Percentiles rank a stretch among this genome's conserved stretches.
Conservation (phyloP, 2,888 invertebrate genomes). For the Agrochola lychnidis region DNA sequence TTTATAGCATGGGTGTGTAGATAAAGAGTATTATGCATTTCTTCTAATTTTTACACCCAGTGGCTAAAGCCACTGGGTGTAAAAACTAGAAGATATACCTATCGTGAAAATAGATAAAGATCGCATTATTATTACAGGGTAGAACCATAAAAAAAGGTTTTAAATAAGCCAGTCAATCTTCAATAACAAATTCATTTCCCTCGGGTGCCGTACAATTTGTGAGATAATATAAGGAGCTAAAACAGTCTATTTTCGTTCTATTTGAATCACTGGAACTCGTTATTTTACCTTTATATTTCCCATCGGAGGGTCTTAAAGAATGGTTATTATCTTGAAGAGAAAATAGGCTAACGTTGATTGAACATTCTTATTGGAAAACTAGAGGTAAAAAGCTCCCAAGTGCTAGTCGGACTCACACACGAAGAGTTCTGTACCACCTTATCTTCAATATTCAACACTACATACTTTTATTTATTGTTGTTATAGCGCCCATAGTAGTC, state of each 20-base stretch:
- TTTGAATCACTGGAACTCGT: constrained; percentile 28
- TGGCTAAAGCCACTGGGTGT: no score
- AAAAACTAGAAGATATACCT: background rate
- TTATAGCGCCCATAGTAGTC: no score
- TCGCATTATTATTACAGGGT: background rate
- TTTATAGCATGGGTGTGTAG: no score
- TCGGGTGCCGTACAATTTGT: constrained; percentile 37
- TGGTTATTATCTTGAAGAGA: constrained; percentile 18
- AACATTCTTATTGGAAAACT: constrained; percentile 4
- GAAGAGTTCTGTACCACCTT: no score
- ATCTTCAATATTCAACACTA: no score
- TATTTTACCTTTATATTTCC: constrained; percentile 39
- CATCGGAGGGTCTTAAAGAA: constrained; percentile 39
- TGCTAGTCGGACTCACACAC: no score
- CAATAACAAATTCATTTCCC: constrained; percentile 45
- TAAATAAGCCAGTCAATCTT: constrained; percentile 11
- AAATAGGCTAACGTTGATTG: constrained; percentile 15
- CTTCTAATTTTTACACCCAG: background rate
- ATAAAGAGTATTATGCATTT: no score
- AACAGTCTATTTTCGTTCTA: constrained; percentile 23
- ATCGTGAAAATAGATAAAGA: background rate
- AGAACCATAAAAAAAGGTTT: background rate
- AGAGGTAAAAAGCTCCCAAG: no score
- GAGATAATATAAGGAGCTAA: constrained; percentile 28
- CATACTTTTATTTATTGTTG: no score